Evolutionary conservation across 1,140 invertebrate species (phyloP).

Genomic region (Pantala flavescens): DNA sequence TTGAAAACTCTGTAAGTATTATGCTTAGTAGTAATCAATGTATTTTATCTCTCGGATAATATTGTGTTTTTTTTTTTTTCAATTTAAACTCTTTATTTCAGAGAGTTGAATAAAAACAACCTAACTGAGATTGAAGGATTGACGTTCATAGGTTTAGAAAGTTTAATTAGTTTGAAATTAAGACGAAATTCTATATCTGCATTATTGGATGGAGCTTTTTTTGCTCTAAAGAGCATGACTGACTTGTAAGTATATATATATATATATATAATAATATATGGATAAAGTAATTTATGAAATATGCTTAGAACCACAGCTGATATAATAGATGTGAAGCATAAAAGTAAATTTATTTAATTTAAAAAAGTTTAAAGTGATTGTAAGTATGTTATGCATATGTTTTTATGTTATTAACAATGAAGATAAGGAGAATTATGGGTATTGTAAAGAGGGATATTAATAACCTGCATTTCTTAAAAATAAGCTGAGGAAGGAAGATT

Average conservation of each 20-base stretch:
- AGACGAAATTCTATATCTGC: conserved; percentile 65
- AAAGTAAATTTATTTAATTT: too few species aligned
- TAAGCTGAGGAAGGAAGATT: too few species aligned
- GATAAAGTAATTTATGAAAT: too few species aligned
- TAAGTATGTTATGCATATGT: too few species aligned
- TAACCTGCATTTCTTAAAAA: too few species aligned
- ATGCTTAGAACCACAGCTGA: too few species aligned
- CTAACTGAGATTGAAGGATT: conserved; percentile 64
- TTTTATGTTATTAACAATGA: too few species aligned
- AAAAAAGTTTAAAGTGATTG: too few species aligned
- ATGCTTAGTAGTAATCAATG: conserved; percentile 22
- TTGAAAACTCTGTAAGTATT: conserved; percentile 56
- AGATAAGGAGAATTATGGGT: too few species aligned
- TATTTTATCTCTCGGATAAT: conserved; percentile 6
- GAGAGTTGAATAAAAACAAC: conserved; percentile 73
- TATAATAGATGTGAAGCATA: too few species aligned
- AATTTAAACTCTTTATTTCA: conserved; percentile 33
- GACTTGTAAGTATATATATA: conserved; percentile 45
- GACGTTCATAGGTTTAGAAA: conserved; percentile 62
- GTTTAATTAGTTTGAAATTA: conserved; percentile 60
- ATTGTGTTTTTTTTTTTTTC: background rate
- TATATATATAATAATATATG: background rate
- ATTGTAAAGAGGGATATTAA: too few species aligned
- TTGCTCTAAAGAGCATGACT: conserved; percentile 61
- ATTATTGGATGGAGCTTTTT: conserved; percentile 78